phyloP scores from a whole-genome alignment of 2,113 vertebrate genomes.

The Chrysemys picta region DNA sequence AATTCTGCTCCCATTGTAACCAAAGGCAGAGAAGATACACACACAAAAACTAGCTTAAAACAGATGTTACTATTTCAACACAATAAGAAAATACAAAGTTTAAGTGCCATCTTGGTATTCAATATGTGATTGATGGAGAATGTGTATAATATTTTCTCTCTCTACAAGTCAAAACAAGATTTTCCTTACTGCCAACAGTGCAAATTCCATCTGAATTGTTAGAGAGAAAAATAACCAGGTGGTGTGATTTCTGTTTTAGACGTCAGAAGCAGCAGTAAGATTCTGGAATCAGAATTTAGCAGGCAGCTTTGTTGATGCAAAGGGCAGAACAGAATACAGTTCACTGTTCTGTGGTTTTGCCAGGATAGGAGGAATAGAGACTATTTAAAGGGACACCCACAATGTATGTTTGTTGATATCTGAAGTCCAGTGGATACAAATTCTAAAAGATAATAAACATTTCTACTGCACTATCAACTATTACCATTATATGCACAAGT shows the following conservation, averaged over 20 bases:
- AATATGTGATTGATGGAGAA: accelerated
- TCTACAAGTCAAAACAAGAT: not conserved
- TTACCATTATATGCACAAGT: not conserved
- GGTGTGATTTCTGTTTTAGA: not conserved
- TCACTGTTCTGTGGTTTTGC: not conserved
- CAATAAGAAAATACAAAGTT: not conserved
- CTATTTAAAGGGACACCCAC: not conserved
- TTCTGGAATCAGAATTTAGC: not conserved
- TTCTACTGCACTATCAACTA: not conserved
- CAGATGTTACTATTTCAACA: not conserved
- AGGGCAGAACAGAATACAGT: not conserved
- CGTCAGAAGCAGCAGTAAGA: not conserved
- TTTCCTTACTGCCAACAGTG: not conserved
- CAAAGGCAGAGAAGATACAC: not conserved
- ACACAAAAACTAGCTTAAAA: accelerated
- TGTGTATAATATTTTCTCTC: not conserved
- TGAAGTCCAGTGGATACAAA: accelerated
- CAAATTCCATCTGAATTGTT: not conserved
- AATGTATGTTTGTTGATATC: accelerated
- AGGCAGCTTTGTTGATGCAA: not conserved
- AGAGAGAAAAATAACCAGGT: not conserved
- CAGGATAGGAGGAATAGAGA: not conserved
- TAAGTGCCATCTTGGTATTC: accelerated
- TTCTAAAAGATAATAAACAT: not conserved
- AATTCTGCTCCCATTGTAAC: not conserved